Conservation (phyloP, 1,140 invertebrate species). For the Drosophila eugracilis region DNA sequence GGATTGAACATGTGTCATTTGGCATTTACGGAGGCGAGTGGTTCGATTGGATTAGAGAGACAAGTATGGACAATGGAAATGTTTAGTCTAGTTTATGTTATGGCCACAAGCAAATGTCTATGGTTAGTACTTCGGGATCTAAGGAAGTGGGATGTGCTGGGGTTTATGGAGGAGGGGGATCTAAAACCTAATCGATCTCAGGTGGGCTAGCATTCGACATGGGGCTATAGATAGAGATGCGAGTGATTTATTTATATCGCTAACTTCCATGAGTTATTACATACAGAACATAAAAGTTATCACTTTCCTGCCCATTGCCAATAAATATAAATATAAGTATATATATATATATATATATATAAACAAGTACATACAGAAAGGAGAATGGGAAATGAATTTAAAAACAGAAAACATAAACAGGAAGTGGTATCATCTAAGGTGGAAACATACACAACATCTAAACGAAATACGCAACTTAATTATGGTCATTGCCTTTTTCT, state of each 20-base stretch:
- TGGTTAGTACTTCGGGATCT: constrained; percentile 21
- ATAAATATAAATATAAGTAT: neutral
- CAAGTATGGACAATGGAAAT: constrained; percentile 41
- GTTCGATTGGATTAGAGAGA: constrained; percentile 40
- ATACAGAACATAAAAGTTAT: constrained; percentile 17
- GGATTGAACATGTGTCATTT: constrained; percentile 53
- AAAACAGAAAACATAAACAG: constrained; percentile 17
- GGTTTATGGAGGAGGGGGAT: neutral
- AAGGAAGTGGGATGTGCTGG: neutral
- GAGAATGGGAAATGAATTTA: neutral
- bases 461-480: constrained; percentile 60
- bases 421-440: neutral
- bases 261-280: constrained; percentile 8
- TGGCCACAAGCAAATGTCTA: constrained; percentile 19
- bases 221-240: constrained; percentile 30
- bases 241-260: constrained; percentile 10
- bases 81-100: constrained; percentile 24
- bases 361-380: neutral
- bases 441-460: constrained; percentile 55
- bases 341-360: constrained; percentile 7
- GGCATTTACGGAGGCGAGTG: constrained; percentile 39
- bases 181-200: neutral
- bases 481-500: constrained; percentile 15
- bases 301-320: constrained; percentile 5
- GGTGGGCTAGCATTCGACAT: constrained; percentile 11